Base-by-base conservation (phyloP, 2,113 vertebrate species). In the Copsychus sechellarum region DNA sequence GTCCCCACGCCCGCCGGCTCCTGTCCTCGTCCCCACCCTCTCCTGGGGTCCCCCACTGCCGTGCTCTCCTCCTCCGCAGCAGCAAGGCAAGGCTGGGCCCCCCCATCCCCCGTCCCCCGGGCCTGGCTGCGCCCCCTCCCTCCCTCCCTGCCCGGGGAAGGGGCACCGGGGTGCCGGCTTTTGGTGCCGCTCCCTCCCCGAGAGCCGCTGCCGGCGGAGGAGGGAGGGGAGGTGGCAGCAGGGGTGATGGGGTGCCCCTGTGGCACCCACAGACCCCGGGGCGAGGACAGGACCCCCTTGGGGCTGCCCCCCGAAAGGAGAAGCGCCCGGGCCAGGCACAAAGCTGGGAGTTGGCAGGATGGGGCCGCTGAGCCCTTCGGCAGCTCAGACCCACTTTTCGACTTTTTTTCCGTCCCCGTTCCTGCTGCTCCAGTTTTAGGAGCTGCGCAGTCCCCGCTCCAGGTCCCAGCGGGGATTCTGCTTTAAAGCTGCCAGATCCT, bases 381-480 rank as follows among this genome's bases (percentile, higher is more conserved):
- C 90, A 91, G 81, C 85, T 93, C 91, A 92, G 93, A 90, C 93
- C 91, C 88, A 95, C 74, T 88, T 95, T 78, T 47, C 7, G 8
- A 61, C 65, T 86, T 78, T 90, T 94, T 80, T 90, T 69, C 70
- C 1, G 58, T 94, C 92, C 95, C 88, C 24, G 1, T 95, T 95
- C 70, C 84, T 74, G 82, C 92, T 95, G 94, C 85, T 96, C 92
- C 91, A 92, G 60, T 92, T 96, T 91, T 81, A 81, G 81, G 86
- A 96, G 86, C 66, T n/a, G 12, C 17, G 4, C 71, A 67, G 87
- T 78, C 57, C 80, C 58, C 5, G 12, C 54, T 70, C 67, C 13
- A 22, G 56, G 61, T 91, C 94, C 88, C 96, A 73, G 91, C 8
- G 50, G 84, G 71, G 47, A 24, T 66, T 43, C 91, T 40, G 84